Evolutionary conservation across 2,888 invertebrate species (phyloP), one percentile per base, ranked within the genome.

Genomic region (Caenorhabditis afra): DNA sequence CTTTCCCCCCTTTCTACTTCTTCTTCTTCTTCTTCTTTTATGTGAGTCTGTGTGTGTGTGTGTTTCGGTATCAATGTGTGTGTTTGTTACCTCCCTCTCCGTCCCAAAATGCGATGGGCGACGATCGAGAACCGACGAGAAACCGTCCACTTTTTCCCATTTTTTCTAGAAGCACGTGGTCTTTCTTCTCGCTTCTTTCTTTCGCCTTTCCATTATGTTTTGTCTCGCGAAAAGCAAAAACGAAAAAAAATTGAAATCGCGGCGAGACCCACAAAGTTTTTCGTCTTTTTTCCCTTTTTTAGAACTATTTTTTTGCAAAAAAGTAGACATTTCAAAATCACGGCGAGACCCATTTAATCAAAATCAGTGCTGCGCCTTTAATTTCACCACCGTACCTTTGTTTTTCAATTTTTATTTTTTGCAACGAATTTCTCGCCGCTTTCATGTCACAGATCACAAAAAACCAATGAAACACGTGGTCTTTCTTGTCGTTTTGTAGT

Each of bases 1-100:
- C 61, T 44, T 61, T 44, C 59, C 53, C 53, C 41, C n/a, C 4
- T 37, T 57, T 67, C 67, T 29, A 5, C 3, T 29, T 29, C 29
- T 29, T 29, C 29, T 7, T 29, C 29, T 29, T 29, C 29, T 29
- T 29, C 29, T 29, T 29, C 29, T 29, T 29, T 7, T 29, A 29
- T 29, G 29, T 29, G 29, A n/a, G n/a, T n/a, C n/a, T n/a, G n/a
- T n/a, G n/a, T n/a, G n/a, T n/a, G n/a, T n/a, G n/a, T n/a, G n/a
- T n/a, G n/a, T 11, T 14, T 61, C 70, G 70, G 70, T 70, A 70
- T 70, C 70, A 61, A 61, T 70, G 53, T 53, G 35, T 52, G 70
- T 70, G 70, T 70, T 70, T 70, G 70, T 70, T 70, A 61, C 70
- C 61, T 70, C 61, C 52, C 70, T 55, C 61, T 50, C 53, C 50